Conservation (phyloP, 2,113 vertebrate species). For the Saccopteryx leptura region DNA sequence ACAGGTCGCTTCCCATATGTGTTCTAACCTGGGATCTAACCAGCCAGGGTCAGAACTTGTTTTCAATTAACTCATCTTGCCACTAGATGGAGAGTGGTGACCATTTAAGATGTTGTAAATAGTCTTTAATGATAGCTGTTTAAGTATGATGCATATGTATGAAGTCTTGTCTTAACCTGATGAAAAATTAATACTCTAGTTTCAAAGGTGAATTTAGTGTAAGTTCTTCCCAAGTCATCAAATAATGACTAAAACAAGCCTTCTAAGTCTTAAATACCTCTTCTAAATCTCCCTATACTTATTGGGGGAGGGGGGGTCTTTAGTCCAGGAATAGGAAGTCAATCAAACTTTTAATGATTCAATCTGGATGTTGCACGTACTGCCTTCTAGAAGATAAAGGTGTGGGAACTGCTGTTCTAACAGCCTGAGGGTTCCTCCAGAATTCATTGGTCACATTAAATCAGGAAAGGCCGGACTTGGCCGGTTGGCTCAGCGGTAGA, state of each 20-base stretch:
- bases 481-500: no score
- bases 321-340: not conserved
- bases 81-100: slow-evolving; percentile 67
- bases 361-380: not conserved
- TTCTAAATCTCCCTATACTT: not conserved
- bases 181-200: slow-evolving; percentile 4
- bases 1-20: no score
- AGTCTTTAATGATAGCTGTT: not conserved
- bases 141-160: not conserved
- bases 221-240: slow-evolving; percentile 1
- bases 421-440: not conserved
- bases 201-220: slow-evolving; percentile 52
- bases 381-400: not conserved
- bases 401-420: not conserved
- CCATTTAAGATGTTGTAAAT: not conserved
- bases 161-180: not conserved
- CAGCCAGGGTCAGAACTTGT: not conserved
- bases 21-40: no score
- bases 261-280: not conserved
- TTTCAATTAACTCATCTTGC: slow-evolving; percentile 35
- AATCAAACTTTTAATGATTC: not conserved
- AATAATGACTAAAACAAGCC: not conserved
- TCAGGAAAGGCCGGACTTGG: not conserved
- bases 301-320: not conserved
- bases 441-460: not conserved